phyloP scores from a whole-genome alignment of 1,140 invertebrate species.

The Phortica variegata region DNA sequence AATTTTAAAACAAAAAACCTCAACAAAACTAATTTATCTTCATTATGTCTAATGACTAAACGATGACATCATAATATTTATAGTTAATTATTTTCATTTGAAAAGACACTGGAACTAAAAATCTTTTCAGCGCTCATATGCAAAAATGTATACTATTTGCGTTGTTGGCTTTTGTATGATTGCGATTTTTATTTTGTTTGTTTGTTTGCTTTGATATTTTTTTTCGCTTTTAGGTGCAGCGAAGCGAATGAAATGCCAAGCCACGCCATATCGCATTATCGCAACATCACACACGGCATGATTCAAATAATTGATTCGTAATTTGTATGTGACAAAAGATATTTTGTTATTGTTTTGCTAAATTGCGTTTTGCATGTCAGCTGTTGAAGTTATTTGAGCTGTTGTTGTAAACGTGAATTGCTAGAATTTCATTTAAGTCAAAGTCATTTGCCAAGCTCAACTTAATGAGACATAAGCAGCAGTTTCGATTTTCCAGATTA shows the following conservation, averaged over 20 bases:
- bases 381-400: background rate
- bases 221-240: constrained; percentile 37
- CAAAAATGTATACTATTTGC: too few relatives aligned
- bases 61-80: constrained; percentile 26
- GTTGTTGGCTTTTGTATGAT: too few relatives aligned
- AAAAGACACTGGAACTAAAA: too few relatives aligned
- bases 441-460: constrained; percentile 32
- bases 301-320: constrained; percentile 52
- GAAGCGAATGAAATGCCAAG: constrained; percentile 34
- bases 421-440: too few relatives aligned
- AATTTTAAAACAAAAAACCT: too few relatives aligned
- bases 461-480: constrained; percentile 40
- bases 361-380: too few relatives aligned
- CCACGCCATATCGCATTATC: constrained; percentile 23
- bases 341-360: too few relatives aligned
- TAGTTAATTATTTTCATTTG: too few relatives aligned
- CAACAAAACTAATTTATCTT: constrained; percentile 44
- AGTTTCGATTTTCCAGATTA: too few relatives aligned
- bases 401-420: constrained; percentile 1
- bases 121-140: too few relatives aligned
- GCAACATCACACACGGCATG: constrained; percentile 23
- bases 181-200: too few relatives aligned
- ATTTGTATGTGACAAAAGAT: constrained; percentile 19
- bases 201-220: constrained; percentile 16
- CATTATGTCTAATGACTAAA: constrained; percentile 28